A percentile compares a stretch with the other conserved stretches of the same genome.
Conservation (phyloP, 2,113 vertebrate species). For the Syngnathus floridae region DNA sequence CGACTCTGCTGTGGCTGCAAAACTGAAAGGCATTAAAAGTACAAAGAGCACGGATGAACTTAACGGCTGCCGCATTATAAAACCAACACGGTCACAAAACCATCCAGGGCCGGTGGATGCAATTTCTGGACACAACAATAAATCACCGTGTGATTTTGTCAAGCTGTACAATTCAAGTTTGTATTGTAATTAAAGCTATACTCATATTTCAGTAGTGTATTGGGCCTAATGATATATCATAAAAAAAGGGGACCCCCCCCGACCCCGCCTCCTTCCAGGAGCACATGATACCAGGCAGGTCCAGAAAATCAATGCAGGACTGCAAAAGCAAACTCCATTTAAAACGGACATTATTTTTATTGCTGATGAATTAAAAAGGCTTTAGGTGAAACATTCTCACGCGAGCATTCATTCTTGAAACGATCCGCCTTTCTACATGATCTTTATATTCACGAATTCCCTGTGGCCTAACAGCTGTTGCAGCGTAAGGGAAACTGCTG, state of each 20-base stretch:
- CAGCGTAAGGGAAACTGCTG: constrained; percentile 9
- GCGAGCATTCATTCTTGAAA: constrained; percentile 15
- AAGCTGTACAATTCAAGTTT: no score
- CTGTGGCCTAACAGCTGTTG: constrained; percentile 6
- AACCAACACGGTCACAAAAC: neutral
- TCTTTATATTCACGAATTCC: constrained; percentile 13
- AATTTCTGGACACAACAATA: neutral
- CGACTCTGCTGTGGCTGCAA: constrained; percentile 3
- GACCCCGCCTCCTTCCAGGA: no score
- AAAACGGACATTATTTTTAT: neutral
- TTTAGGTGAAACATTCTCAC: neutral
- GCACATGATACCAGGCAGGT: neutral
- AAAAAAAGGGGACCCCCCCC: no score
- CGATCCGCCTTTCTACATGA: constrained; percentile 9
- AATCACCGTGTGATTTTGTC: no score
- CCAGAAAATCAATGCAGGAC: neutral
- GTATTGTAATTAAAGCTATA: no score
- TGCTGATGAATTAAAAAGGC: neutral
- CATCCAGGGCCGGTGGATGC: neutral
- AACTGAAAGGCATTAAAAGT: constrained; percentile 4
- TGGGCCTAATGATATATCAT: no score
- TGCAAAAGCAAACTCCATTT: neutral
- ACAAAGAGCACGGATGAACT: constrained; percentile 1
- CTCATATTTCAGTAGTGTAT: no score
- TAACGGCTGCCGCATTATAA: neutral